Percentiles rank a stretch among this genome's conserved stretches.
Evolutionary conservation across 2,113 vertebrate genomes (phyloP).

Genomic region (Campylomormyrus tamandua): DNA sequence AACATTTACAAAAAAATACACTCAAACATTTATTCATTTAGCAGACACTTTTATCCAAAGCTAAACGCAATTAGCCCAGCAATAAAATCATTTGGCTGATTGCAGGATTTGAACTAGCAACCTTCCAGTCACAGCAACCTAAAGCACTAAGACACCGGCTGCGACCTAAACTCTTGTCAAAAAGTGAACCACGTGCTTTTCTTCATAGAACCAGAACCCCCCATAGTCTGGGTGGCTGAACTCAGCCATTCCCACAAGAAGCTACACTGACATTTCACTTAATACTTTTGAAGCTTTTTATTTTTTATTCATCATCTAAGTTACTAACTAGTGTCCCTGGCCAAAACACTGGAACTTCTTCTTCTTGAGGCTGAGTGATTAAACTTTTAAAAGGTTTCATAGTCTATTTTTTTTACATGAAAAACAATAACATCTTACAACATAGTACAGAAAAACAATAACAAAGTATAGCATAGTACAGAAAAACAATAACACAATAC

Average conservation of each 20-base stretch:
- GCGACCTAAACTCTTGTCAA: background rate
- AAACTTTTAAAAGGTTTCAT: background rate
- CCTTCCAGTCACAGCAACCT: background rate
- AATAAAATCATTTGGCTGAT: background rate
- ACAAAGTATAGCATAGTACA: background rate
- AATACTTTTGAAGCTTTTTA: background rate
- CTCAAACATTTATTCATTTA: background rate
- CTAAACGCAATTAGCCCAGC: background rate
- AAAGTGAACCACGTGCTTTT: background rate
- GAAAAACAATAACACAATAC: background rate
- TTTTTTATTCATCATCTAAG: background rate
- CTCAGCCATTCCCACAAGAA: background rate
- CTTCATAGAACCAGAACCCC: background rate
- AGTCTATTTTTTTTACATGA: background rate
- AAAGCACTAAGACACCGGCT: background rate
- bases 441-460: background rate
- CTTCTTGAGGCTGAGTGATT: background rate
- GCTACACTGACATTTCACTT: background rate
- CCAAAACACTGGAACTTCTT: background rate
- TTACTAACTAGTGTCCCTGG: background rate
- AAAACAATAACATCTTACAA: background rate
- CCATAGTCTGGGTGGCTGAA: background rate
- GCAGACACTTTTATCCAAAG: background rate
- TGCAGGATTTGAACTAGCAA: background rate
- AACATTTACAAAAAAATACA: background rate